Evolutionary conservation across 2,113 vertebrate genomes (phyloP).

Genomic region (Lichenostomus cassidix): DNA sequence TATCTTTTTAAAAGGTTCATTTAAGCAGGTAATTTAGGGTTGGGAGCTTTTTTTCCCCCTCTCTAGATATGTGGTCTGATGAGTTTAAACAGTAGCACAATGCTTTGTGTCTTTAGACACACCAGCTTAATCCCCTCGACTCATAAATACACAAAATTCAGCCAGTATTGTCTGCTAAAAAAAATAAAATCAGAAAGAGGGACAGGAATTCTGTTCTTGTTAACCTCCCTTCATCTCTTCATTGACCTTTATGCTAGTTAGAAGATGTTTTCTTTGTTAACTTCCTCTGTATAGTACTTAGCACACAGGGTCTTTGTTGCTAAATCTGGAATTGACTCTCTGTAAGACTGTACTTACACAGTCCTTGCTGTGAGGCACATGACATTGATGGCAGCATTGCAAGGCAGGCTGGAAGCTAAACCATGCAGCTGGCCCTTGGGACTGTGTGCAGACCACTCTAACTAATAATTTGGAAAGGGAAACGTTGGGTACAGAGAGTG

Average conservation of each 20-base stretch:
- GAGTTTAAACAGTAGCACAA: constrained; percentile 11
- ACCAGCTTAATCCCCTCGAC: neutral
- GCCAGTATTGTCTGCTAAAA: neutral
- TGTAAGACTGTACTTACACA: neutral
- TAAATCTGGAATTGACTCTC: neutral
- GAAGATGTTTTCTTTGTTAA: neutral
- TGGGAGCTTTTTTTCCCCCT: neutral
- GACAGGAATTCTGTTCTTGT: neutral
- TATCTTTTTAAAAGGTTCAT: constrained; percentile 45
- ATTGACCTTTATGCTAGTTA: neutral
- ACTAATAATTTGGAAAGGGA: neutral
- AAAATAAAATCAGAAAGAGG: neutral
- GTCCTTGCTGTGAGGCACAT: neutral
- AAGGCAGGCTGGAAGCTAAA: neutral
- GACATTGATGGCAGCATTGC: neutral
- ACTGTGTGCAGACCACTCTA: neutral
- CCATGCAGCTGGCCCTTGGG: neutral
- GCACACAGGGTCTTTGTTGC: neutral
- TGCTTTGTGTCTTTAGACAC: neutral
- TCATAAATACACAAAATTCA: neutral
- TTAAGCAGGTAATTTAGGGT: constrained; percentile 45
- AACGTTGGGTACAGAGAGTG: neutral
- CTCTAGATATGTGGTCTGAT: neutral
- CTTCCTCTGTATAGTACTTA: neutral
- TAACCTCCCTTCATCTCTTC: neutral